Percentiles rank a stretch among this genome's conserved stretches.
Evolutionary conservation across 2,888 invertebrate genomes (phyloP).

Genomic region (Brachyopa scutellaris): DNA sequence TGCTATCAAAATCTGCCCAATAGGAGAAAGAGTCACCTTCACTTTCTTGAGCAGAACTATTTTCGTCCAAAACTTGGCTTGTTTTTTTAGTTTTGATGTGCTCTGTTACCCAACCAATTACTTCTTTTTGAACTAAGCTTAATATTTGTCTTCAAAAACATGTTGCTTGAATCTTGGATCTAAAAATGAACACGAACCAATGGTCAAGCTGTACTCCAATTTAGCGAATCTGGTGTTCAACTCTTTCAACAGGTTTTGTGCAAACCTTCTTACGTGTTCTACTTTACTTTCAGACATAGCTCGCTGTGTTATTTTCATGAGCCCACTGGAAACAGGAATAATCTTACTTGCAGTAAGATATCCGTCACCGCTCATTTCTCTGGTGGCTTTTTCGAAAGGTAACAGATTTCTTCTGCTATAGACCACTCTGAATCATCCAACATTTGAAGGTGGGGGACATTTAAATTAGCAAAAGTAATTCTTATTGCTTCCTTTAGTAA

Average conservation of each 20-base stretch:
- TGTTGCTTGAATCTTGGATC: too few species aligned
- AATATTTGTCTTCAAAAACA: background rate
- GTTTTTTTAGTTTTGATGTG: background rate
- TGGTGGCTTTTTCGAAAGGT: background rate
- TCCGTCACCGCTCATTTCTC: background rate
- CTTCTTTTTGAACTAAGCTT: background rate
- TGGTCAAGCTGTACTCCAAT: background rate
- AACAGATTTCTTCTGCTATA: background rate
- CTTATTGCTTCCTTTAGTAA: constrained; percentile 4
- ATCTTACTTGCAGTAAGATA: background rate
- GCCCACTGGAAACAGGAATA: background rate
- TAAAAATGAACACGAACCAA: background rate
- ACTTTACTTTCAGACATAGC: background rate
- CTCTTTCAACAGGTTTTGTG: background rate
- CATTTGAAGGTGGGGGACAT: background rate
- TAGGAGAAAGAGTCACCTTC: too few species aligned
- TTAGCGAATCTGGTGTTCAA: background rate
- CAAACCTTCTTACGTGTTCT: background rate
- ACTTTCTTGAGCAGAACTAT: too few species aligned
- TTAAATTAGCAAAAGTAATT: constrained; percentile 23
- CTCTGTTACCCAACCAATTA: background rate
- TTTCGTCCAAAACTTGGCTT: too few species aligned
- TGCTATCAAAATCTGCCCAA: too few species aligned
- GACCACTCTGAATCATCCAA: background rate
- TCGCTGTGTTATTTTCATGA: background rate